Evolutionary conservation across 2,797 vertebrate species (phyloP).

Genomic region (Pelodytes ibericus): DNA sequence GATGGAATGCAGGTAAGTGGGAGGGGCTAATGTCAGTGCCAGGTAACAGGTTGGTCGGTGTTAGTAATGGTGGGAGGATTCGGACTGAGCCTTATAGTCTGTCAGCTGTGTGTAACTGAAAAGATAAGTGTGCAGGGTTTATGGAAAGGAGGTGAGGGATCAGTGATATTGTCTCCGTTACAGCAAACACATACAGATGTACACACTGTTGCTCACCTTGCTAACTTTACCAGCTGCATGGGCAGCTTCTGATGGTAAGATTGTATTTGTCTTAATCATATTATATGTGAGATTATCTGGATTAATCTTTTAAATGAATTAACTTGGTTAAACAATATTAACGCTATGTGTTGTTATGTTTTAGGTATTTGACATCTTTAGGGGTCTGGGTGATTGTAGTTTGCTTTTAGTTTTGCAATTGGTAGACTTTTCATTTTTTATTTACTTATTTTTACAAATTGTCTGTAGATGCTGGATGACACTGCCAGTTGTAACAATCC

Average conservation of each 20-base stretch:
- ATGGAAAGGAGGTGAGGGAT: background rate
- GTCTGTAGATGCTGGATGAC: too few relatives aligned
- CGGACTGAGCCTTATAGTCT: conserved; percentile 37
- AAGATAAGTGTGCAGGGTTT: conserved; percentile 11
- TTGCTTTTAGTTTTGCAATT: too few relatives aligned
- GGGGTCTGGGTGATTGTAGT: too few relatives aligned
- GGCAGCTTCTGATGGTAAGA: conserved; percentile 44
- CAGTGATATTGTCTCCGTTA: background rate
- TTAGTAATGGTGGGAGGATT: conserved; percentile 37
- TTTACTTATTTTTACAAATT: too few relatives aligned
- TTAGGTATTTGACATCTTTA: too few relatives aligned
- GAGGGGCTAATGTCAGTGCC: background rate
- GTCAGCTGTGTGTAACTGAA: conserved; percentile 24
- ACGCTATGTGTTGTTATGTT: too few relatives aligned
- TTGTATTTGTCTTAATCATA: background rate
- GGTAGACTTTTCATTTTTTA: too few relatives aligned
- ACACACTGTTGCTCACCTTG: background rate
- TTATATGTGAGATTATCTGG: too few relatives aligned
- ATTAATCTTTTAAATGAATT: too few relatives aligned
- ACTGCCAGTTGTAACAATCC: too few relatives aligned
- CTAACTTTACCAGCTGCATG: conserved; percentile 11
- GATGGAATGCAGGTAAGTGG: conserved; percentile 25
- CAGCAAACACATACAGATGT: conserved; percentile 18
- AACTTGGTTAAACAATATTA: too few relatives aligned
- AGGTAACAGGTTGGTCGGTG: conserved; percentile 38